A percentile compares a stretch with the other conserved stretches of the same genome.
Evolutionary conservation across 2,113 vertebrate species (phyloP).

Genomic region (Oreochromis spilurus): DNA sequence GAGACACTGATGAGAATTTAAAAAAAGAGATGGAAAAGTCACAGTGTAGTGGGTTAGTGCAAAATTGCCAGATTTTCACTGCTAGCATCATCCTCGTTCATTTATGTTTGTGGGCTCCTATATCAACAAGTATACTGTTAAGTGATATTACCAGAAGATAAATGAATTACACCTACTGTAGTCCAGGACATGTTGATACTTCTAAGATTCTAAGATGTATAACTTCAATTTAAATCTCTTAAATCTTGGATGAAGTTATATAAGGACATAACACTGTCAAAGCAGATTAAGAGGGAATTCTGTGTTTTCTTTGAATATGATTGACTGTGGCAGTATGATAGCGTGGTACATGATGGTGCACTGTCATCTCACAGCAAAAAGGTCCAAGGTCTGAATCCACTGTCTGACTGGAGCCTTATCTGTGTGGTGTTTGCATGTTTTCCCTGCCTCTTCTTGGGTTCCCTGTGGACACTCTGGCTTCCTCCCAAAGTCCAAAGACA

Average conservation of each 20-base stretch:
- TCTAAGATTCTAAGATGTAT: not conserved
- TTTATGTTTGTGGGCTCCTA: not conserved
- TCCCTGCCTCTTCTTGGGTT: not conserved
- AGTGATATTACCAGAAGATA: not conserved
- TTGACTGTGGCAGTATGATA: not conserved
- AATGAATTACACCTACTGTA: not conserved
- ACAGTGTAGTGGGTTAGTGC: not conserved
- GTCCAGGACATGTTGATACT: not conserved
- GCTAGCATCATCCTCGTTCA: not conserved
- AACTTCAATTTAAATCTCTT: not conserved
- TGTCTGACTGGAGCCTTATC: not conserved
- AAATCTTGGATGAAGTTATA: not conserved
- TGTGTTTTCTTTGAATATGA: not conserved
- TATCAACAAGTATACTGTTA: not conserved
- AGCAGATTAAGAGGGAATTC: not conserved
- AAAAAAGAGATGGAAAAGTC: not conserved
- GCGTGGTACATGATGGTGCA: not conserved
- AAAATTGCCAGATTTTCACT: not conserved
- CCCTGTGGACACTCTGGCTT: not conserved
- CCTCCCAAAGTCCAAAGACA: not conserved
- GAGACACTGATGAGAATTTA: not conserved
- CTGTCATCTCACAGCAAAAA: not conserved
- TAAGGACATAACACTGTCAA: not conserved
- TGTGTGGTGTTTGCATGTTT: not conserved
- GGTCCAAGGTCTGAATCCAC: not conserved